Evolutionary conservation across 2,113 vertebrate species (phyloP), one percentile per base, ranked within the genome.

Genomic region (Rhynchopsitta pachyrhyncha): DNA sequence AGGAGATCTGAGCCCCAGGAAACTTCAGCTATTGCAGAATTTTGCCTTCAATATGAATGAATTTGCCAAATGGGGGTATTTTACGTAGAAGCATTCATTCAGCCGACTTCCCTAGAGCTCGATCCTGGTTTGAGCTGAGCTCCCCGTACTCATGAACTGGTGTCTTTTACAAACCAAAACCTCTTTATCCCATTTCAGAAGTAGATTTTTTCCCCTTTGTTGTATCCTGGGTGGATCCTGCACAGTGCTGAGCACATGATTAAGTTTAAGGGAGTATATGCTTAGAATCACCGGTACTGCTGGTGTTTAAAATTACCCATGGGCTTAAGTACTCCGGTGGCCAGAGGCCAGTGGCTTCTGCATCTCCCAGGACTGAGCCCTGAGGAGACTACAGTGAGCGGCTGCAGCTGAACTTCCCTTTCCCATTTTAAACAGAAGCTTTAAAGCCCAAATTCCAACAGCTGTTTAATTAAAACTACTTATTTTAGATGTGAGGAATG

Each of bases 231-330:
- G 92, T 3, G 55, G 93, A 78, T 83, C 82, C 88, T 92, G 95
- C 77, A 22, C 82, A 95, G 90, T 96, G 93, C 96, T 95, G 95
- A 95, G 95, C 52, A 33, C 73, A 29, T n/a, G 80, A 69, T 84
- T 93, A 96, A 96, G 83, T 96, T 96, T 96, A 94, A 95, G 92
- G 93, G 82, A 95, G 93, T 81, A 80, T 27, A 79, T 78, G 80
- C 95, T 90, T 63, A 67, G 90, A 90, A 92, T 92, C 93, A 71
- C n/a, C 5, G 31, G 20, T 24, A 37, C 79, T 84, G 92, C 94
- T 86, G 94, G 55, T 95, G 82, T 93, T 92, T 86, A 88, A 91
- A 96, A 93, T 95, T 60, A 78, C 47, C 1, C 73, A 13, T 67
- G 17, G 41, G 78, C 73, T 86, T 60, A 92, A 94, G 69, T 88